These are phyloP conservation scores for Poeciliopsis occidentalis DNA, from an alignment of 2,113 vertebrate genomes.

Conservation along the genomic window DNA sequence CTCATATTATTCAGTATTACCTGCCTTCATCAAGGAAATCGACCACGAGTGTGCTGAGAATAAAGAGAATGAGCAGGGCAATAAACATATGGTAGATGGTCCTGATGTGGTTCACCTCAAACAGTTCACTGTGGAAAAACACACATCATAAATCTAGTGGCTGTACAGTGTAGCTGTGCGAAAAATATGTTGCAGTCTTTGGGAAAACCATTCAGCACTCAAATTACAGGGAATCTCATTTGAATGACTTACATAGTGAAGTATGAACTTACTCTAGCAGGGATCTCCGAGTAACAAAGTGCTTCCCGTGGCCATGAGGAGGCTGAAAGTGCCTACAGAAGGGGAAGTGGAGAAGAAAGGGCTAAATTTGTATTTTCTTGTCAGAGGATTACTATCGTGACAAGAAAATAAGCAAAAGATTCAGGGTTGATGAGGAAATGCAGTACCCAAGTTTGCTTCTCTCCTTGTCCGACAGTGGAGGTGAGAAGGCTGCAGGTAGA, in stretches of 20 bases:
- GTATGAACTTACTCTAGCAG: conserved; percentile 89
- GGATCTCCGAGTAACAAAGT: conserved; percentile 88
- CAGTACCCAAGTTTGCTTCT: conserved; percentile 83
- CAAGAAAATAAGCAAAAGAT: neutral
- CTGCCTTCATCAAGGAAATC: conserved; percentile 97
- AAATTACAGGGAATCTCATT: neutral
- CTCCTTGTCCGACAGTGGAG: conserved; percentile 81
- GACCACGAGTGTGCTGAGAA: conserved; percentile 92
- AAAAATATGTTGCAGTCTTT: conserved; percentile 2
- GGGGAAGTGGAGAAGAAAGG: neutral
- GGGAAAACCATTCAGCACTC: neutral
- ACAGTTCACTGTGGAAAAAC: conserved; percentile 86
- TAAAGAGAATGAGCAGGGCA: conserved; percentile 93
- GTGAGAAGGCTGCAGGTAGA: conserved; percentile 78
- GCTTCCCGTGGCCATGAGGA: conserved; percentile 88
- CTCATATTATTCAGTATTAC: conserved; percentile 72
- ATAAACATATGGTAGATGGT: conserved; percentile 99
- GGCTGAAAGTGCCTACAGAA: conserved; percentile 79
- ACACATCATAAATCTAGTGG: neutral
- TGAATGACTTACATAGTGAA: neutral
- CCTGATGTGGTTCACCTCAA: conserved; percentile 97
- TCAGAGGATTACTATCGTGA: neutral
- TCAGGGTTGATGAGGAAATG: neutral
- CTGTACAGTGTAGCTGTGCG: neutral
- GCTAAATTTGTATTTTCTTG: neutral